Percentiles rank a stretch among this genome's conserved stretches.
phyloP scores from a whole-genome alignment of 2,113 vertebrate species.

The Halcyon malimbica region DNA sequence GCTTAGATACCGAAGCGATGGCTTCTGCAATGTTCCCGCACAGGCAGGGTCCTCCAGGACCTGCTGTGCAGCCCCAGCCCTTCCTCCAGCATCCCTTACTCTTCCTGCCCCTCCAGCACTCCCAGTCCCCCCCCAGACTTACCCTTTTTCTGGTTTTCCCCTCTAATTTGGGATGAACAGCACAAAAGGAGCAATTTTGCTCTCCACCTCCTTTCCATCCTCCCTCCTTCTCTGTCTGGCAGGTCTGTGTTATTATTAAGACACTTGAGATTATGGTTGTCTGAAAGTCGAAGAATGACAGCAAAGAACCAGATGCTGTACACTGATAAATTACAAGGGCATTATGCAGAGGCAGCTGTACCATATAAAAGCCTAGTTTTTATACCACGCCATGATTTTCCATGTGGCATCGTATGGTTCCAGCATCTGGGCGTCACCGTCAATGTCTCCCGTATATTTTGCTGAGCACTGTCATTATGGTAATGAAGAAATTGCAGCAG shows the following conservation, averaged over 20 bases:
- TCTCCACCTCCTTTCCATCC: background rate
- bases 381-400: conserved; percentile 43
- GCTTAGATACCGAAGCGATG: background rate
- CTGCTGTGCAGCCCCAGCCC: background rate
- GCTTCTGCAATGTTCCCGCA: background rate
- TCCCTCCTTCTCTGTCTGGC: conserved; percentile 51
- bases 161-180: conserved; percentile 3
- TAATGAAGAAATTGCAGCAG: conserved; percentile 75
- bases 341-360: conserved; percentile 72
- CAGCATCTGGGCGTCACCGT: conserved; percentile 61
- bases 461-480: conserved; percentile 69
- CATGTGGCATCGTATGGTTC: conserved; percentile 64
- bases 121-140: background rate
- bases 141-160: background rate
- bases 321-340: conserved; percentile 66
- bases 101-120: background rate
- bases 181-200: conserved; percentile 28
- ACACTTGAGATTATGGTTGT: conserved; percentile 69
- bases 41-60: background rate
- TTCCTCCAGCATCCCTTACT: background rate
- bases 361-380: conserved; percentile 53
- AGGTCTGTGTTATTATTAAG: conserved; percentile 73
- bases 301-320: conserved; percentile 68
- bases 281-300: conserved; percentile 68
- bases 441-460: conserved; percentile 50